Percentiles rank a stretch among this genome's conserved stretches.
Evolutionary conservation across 2,113 vertebrate genomes (phyloP).

Genomic region (Suricata suricatta): DNA sequence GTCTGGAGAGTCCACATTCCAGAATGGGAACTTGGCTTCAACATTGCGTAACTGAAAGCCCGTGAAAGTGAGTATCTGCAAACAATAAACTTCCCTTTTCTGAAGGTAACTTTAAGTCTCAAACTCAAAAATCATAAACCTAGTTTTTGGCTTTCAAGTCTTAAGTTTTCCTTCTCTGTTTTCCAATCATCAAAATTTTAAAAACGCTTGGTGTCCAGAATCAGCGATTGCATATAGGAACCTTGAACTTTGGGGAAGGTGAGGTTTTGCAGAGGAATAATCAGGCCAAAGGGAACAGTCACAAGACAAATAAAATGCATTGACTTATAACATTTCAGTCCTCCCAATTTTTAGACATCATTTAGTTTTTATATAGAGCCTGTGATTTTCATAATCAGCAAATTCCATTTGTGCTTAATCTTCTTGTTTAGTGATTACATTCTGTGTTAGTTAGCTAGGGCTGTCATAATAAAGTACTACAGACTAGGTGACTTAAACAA

Average conservation of each 20-base stretch:
- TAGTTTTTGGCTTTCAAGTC: background rate
- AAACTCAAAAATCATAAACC: background rate
- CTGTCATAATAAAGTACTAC: background rate
- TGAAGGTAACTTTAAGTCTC: background rate
- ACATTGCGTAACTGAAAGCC: slow-evolving; percentile 30
- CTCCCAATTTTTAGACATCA: background rate
- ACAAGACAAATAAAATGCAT: background rate
- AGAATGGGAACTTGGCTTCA: slow-evolving; percentile 10
- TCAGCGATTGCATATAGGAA: background rate
- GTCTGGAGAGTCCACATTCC: slow-evolving; percentile 41
- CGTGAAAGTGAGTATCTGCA: slow-evolving; percentile 52
- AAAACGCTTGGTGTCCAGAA: background rate
- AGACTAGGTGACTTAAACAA: background rate
- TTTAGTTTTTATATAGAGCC: background rate
- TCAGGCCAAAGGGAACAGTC: background rate
- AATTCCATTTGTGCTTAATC: background rate
- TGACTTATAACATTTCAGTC: background rate
- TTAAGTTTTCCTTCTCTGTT: background rate
- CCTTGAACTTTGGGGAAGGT: background rate
- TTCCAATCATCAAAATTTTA: background rate
- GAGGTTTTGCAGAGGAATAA: background rate
- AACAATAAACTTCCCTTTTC: background rate
- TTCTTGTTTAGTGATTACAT: background rate
- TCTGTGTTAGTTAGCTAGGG: background rate
- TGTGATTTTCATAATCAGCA: background rate